Percentiles rank a stretch among this genome's conserved stretches.
These are phyloP conservation scores for Drosophila lutescens DNA, from an alignment of 2,888 invertebrate species.

Conservation along the genomic window DNA sequence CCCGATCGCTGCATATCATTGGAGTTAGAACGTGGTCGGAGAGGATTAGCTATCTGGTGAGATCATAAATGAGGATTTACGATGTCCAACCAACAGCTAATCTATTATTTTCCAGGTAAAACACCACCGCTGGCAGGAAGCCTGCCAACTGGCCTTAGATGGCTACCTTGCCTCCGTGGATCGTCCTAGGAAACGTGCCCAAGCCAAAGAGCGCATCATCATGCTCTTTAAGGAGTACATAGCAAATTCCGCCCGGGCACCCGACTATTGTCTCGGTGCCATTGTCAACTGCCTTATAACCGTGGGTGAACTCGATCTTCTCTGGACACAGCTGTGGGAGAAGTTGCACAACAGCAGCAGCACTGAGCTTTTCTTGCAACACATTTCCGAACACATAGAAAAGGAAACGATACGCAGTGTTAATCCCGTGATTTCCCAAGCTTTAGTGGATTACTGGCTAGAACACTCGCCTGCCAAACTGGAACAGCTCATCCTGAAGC, in stretches of 20 bases:
- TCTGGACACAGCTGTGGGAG: conserved; percentile 88
- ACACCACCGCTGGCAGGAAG: conserved; percentile 86
- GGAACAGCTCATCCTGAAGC: conserved; percentile 89
- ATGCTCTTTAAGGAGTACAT: conserved; percentile 85
- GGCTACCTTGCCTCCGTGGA: conserved; percentile 83
- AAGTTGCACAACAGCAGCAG: conserved; percentile 84
- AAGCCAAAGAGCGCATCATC: conserved; percentile 83
- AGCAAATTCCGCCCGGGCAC: conserved; percentile 82
- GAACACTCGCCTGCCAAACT: conserved; percentile 87
- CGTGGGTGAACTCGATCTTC: conserved; percentile 85
- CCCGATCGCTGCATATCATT: conserved; percentile 86
- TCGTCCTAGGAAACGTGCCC: conserved; percentile 83
- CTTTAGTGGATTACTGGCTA: conserved; percentile 89
- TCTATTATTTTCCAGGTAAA: conserved; percentile 74
- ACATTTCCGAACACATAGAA: conserved; percentile 89
- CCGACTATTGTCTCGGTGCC: conserved; percentile 83
- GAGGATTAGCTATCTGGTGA: conserved; percentile 87
- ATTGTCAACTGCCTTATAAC: conserved; percentile 83
- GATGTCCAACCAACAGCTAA: background rate
- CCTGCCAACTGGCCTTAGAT: conserved; percentile 86
- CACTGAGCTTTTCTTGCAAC: conserved; percentile 87
- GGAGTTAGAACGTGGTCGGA: conserved; percentile 89
- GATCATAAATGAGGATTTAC: background rate
- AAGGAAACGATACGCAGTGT: conserved; percentile 87
- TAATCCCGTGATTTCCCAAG: conserved; percentile 90